Conservation (phyloP, 2,888 invertebrate genomes). For the Hypsopygia costalis region DNA sequence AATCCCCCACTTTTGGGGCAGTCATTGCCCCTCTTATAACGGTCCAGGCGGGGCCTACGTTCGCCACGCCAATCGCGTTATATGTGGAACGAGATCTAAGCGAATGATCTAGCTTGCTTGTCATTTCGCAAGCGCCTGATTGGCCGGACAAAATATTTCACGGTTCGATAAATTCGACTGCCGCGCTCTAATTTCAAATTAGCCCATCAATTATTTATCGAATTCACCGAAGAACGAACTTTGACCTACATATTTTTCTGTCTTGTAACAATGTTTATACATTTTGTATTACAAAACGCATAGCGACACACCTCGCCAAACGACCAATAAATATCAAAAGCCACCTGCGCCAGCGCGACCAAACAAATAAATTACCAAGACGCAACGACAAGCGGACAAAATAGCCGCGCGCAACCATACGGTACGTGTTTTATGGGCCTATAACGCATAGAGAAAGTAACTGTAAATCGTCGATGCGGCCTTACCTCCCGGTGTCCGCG, state of each 20-base stretch:
- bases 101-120: constrained; percentile 76
- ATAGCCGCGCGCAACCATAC: constrained; percentile 54
- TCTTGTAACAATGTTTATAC: constrained; percentile 24
- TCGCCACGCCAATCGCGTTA: constrained; percentile 69
- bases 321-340: constrained; percentile 35
- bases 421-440: constrained; percentile 61
- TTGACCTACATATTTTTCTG: constrained; percentile 35
- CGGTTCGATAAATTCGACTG: constrained; percentile 48
- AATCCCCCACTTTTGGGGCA: constrained; percentile 71
- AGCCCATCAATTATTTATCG: not conserved
- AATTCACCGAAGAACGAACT: constrained; percentile 29
- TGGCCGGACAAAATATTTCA: constrained; percentile 59
- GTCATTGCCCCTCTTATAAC: constrained; percentile 73
- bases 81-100: constrained; percentile 61
- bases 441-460: constrained; percentile 59
- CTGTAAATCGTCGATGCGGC: constrained; percentile 57
- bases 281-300: constrained; percentile 18
- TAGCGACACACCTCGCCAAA: constrained; percentile 16
- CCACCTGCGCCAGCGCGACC: constrained; percentile 45
- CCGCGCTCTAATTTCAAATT: constrained; percentile 51
- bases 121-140: constrained; percentile 73
- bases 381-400: constrained; percentile 46
- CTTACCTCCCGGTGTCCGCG: constrained; percentile 67
- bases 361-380: constrained; percentile 52
- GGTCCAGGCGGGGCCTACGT: constrained; percentile 73